Evolutionary conservation across 2,888 invertebrate species (phyloP).

Genomic region (Acleris laterana): DNA sequence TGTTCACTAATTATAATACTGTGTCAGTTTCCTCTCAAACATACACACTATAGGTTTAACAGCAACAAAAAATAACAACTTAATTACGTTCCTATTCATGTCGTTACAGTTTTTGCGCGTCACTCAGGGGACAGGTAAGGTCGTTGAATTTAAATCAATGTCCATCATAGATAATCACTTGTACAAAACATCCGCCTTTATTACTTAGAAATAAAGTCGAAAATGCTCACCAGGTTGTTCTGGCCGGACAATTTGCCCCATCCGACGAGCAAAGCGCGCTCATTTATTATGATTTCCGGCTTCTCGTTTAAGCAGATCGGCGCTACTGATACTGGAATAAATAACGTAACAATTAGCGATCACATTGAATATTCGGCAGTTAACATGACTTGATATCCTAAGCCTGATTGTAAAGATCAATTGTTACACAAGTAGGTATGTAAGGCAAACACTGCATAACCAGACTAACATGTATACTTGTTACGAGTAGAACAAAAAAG

Average conservation of each 20-base stretch:
- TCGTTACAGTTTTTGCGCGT: slow-evolving; percentile 14
- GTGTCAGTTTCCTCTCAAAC: too few relatives aligned
- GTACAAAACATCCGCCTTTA: not conserved
- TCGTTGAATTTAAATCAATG: slow-evolving; percentile 30
- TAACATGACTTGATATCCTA: slow-evolving; percentile 4
- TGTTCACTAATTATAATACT: too few relatives aligned
- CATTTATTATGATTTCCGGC: slow-evolving; percentile 86
- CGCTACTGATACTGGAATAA: slow-evolving; percentile 88
- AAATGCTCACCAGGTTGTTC: slow-evolving; percentile 68
- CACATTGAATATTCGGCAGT: slow-evolving; percentile 32
- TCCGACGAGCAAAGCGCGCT: slow-evolving; percentile 86
- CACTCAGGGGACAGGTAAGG: slow-evolving; percentile 27
- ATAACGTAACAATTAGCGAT: slow-evolving; percentile 49
- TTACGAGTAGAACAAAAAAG: too few relatives aligned
- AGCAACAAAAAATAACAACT: not conserved
- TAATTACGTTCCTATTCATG: slow-evolving; percentile 5
- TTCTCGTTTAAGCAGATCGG: slow-evolving; percentile 90
- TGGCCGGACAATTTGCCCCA: slow-evolving; percentile 89
- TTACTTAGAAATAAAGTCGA: not conserved
- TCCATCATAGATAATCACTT: slow-evolving; percentile 29
- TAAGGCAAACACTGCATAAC: too few relatives aligned
- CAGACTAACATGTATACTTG: too few relatives aligned
- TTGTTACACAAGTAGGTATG: not conserved
- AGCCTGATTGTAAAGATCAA: not conserved
- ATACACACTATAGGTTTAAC: too few relatives aligned